These are phyloP conservation scores for Caenorhabditis tropicalis DNA, from an alignment of 1,140 invertebrate species.

Conservation along the genomic window DNA sequence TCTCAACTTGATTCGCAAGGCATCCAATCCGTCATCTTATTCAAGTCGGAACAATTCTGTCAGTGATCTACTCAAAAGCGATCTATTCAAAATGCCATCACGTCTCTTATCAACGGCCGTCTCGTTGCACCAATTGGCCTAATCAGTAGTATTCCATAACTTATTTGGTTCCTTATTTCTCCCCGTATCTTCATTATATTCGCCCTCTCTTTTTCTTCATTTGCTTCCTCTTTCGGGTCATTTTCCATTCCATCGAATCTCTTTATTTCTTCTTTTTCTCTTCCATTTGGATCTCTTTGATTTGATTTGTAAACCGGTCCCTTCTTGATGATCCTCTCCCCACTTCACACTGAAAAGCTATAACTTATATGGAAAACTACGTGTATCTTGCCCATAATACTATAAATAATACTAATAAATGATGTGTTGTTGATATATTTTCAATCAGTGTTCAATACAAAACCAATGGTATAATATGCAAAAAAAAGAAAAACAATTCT, in stretches of 20 bases:
- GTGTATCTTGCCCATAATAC: not conserved
- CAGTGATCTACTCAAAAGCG: conserved; percentile 13
- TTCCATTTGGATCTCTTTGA: not conserved
- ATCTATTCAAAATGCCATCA: conserved; percentile 17
- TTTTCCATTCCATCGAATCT: not conserved
- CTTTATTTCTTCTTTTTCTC: not conserved
- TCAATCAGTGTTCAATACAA: not conserved
- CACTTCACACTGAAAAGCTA: not conserved
- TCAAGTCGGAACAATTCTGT: conserved; percentile 31
- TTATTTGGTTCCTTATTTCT: conserved; percentile 7
- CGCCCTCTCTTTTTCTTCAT: not conserved
- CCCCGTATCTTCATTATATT: not conserved
- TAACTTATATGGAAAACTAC: conserved; percentile 3
- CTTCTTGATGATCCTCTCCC: conserved; percentile 1
- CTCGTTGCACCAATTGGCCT: conserved; percentile 5
- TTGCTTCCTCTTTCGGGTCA: not conserved
- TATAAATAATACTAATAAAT: conserved; percentile 3
- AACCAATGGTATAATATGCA: not conserved
- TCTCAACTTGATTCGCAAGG: not conserved
- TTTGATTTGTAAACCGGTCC: conserved; percentile 25
- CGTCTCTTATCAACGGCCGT: conserved; percentile 6
- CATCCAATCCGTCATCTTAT: conserved; percentile 6
- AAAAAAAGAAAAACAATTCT: not conserved
- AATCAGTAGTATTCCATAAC: not conserved
- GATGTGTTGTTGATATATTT: not conserved